Percentiles rank a stretch among this genome's conserved stretches.
These are phyloP conservation scores for Okamejei kenojei DNA, from an alignment of 2,797 vertebrate genomes.

Conservation along the genomic window DNA sequence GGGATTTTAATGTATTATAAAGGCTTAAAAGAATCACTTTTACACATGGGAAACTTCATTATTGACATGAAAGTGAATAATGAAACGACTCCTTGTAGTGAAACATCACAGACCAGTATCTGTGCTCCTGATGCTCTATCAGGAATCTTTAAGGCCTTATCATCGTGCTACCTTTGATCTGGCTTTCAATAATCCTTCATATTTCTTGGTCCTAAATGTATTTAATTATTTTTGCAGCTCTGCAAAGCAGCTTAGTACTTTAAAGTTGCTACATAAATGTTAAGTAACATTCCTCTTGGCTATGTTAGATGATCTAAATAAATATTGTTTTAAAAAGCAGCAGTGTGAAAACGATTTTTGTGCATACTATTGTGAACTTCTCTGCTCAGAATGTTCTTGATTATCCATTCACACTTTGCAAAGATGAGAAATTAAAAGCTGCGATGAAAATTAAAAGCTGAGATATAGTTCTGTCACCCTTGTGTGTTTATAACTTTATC, in stretches of 20 bases:
- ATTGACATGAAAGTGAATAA: neutral
- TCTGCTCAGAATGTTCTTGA: neutral
- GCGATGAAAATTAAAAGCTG: conserved; percentile 4
- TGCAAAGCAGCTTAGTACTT: neutral
- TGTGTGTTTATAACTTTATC: neutral
- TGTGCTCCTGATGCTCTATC: no score
- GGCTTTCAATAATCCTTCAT: neutral
- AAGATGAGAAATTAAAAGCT: conserved; percentile 29
- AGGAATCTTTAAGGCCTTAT: neutral
- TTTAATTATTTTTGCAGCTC: neutral
- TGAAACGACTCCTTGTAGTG: neutral
- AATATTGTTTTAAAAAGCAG: neutral
- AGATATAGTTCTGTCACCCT: neutral
- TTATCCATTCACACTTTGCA: neutral
- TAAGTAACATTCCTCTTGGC: neutral
- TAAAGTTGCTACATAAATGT: neutral
- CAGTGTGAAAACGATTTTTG: neutral
- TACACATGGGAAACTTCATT: neutral
- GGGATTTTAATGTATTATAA: neutral
- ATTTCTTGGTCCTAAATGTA: neutral
- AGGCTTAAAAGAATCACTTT: neutral
- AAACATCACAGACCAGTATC: neutral
- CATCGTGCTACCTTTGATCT: neutral
- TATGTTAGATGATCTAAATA: neutral
- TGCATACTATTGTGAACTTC: neutral